Conservation (phyloP, 2,797 vertebrate species). For the Clarias pachynema region DNA sequence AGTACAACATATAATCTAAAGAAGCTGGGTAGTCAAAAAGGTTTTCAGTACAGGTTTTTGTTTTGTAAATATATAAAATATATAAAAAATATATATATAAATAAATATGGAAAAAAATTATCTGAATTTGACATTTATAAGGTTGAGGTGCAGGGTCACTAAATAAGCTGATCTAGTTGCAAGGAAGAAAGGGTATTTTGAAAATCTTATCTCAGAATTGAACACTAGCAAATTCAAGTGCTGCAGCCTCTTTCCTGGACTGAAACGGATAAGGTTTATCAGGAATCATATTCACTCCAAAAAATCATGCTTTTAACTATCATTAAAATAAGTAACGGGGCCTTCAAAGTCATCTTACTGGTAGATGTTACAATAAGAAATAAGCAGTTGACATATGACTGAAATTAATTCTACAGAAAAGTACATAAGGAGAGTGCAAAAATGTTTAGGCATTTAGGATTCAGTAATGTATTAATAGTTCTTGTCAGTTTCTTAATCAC, state of each 20-base stretch:
- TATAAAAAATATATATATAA: too few relatives aligned
- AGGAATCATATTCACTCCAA: neutral
- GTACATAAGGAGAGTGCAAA: neutral
- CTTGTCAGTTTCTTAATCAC: too few relatives aligned
- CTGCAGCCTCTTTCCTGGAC: neutral
- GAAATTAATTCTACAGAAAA: neutral
- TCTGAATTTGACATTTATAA: neutral
- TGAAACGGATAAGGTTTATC: neutral
- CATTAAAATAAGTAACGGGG: neutral
- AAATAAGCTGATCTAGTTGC: neutral
- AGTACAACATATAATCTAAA: neutral
- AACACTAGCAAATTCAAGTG: neutral
- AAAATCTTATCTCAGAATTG: neutral
- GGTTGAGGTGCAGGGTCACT: neutral
- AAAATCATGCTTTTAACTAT: neutral
- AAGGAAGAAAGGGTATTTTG: neutral
- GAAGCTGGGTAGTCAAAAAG: neutral
- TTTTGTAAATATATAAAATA: too few relatives aligned
- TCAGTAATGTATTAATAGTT: neutral
- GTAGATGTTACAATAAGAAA: neutral
- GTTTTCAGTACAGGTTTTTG: neutral
- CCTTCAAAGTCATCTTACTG: neutral
- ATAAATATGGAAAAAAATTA: neutral
- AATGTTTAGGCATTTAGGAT: neutral
- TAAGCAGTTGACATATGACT: neutral